Conservation (phyloP, 2,797 vertebrate genomes). For the Salmo trutta region DNA sequence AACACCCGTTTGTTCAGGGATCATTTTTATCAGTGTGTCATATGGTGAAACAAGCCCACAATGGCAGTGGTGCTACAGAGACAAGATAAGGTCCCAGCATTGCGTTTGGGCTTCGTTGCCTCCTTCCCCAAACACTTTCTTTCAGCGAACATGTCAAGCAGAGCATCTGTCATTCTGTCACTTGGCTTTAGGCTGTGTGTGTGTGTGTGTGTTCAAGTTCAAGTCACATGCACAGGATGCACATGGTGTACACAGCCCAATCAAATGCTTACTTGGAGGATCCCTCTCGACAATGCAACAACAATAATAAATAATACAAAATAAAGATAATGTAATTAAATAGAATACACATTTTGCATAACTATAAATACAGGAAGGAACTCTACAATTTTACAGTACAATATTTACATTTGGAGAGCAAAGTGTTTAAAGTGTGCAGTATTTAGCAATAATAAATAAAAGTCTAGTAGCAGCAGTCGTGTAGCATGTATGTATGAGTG, state of each 20-base stretch:
- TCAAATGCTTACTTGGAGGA: background rate
- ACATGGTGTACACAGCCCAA: background rate
- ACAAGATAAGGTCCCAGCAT: slow-evolving; percentile 59
- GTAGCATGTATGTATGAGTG: too few relatives aligned
- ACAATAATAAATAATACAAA: background rate
- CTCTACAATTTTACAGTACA: background rate
- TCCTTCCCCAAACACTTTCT: slow-evolving; percentile 63
- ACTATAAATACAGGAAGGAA: background rate
- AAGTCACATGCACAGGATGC: background rate
- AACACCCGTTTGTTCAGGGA: slow-evolving; percentile 26
- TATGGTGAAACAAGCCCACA: background rate
- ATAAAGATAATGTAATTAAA: background rate
- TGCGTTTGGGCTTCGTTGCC: slow-evolving; percentile 36
- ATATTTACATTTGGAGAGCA: background rate
- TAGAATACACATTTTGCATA: background rate
- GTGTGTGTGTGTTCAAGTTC: background rate
- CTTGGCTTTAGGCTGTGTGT: slow-evolving; percentile 32
- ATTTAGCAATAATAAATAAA: too few relatives aligned
- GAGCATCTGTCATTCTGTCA: slow-evolving; percentile 49
- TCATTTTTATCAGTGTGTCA: slow-evolving; percentile 13
- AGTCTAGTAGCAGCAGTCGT: too few relatives aligned
- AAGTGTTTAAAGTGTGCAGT: too few relatives aligned
- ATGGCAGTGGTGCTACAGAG: slow-evolving; percentile 47
- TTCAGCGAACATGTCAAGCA: slow-evolving; percentile 44
- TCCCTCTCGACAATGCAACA: too few relatives aligned